Conservation (phyloP, 1,140 invertebrate species). For the Diprion similis region DNA sequence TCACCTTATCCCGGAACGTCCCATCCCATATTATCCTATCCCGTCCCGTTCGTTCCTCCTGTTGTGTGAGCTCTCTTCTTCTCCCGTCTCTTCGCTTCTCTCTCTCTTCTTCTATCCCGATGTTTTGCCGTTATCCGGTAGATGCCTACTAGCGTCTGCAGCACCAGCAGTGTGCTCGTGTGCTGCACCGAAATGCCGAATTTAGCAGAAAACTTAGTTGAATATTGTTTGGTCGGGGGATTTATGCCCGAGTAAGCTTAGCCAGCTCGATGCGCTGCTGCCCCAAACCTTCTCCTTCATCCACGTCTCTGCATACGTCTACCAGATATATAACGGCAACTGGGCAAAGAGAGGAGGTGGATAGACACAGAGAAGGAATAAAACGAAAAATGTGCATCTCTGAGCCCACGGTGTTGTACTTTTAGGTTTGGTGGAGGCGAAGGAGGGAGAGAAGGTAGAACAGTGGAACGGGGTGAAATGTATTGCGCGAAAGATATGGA, state of each 20-base stretch:
- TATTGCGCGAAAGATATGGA: slow-evolving; percentile 1
- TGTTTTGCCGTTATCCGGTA: background rate
- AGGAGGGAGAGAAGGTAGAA: slow-evolving; percentile 26
- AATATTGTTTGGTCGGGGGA: background rate
- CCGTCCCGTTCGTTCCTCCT: no score
- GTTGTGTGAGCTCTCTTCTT: no score
- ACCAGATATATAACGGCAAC: no score
- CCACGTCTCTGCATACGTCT: background rate
- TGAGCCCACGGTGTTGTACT: background rate
- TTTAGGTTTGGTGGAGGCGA: background rate
- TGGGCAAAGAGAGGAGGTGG: background rate
- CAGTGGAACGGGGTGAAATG: slow-evolving; percentile 12
- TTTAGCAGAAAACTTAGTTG: slow-evolving; percentile 4
- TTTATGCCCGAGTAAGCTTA: background rate
- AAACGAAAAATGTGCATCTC: background rate
- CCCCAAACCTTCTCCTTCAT: slow-evolving; percentile 1
- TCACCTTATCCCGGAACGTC: background rate
- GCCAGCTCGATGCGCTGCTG: background rate
- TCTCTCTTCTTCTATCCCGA: no score
- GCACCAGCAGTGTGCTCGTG: background rate
- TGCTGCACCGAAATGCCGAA: slow-evolving; percentile 1
- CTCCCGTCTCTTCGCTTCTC: no score
- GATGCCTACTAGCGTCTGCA: background rate
- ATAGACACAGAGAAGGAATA: background rate
- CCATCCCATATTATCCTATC: background rate